Conservation (phyloP, 1,140 invertebrate genomes). For the Sycophila sp. region DNA sequence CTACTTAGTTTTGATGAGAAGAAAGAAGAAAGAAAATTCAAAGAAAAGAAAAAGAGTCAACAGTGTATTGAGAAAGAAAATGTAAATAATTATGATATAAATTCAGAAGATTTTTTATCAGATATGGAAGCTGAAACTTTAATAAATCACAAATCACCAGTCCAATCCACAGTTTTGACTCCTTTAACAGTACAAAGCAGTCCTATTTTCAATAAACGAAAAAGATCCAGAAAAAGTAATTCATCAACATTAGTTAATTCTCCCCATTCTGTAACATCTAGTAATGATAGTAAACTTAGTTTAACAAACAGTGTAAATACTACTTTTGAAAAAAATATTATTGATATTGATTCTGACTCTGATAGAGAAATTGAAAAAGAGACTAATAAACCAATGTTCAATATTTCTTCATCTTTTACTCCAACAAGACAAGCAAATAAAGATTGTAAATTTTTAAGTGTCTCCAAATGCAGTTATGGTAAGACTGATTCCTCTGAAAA, state of each 20-base stretch:
- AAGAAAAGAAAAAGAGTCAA: neutral
- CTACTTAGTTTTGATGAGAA: neutral
- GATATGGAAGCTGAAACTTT: slow-evolving; percentile 26
- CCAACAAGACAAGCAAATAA: too few species aligned
- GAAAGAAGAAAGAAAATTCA: neutral
- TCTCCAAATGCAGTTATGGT: slow-evolving; percentile 27
- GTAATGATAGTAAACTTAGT: slow-evolving; percentile 17
- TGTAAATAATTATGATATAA: slow-evolving; percentile 23
- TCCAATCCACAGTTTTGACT: neutral
- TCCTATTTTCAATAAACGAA: slow-evolving; percentile 32
- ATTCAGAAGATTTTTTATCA: slow-evolving; percentile 19
- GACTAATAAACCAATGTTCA: too few species aligned
- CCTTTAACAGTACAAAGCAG: slow-evolving; percentile 17
- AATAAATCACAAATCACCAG: slow-evolving; percentile 1
- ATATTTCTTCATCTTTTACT: too few species aligned
- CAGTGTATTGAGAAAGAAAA: neutral
- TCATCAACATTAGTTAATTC: slow-evolving; percentile 11
- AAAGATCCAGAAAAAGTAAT: slow-evolving; percentile 26
- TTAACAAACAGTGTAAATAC: neutral
- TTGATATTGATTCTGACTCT: neutral
- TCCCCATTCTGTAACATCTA: neutral
- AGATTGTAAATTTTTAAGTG: neutral
- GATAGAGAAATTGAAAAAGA: neutral
- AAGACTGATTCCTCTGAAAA: slow-evolving; percentile 9
- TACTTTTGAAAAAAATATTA: slow-evolving; percentile 9